Percentiles rank a stretch among this genome's conserved stretches.
These are phyloP conservation scores for Drosophila lacteicornis DNA, from an alignment of 1,140 invertebrate species.

Conservation along the genomic window DNA sequence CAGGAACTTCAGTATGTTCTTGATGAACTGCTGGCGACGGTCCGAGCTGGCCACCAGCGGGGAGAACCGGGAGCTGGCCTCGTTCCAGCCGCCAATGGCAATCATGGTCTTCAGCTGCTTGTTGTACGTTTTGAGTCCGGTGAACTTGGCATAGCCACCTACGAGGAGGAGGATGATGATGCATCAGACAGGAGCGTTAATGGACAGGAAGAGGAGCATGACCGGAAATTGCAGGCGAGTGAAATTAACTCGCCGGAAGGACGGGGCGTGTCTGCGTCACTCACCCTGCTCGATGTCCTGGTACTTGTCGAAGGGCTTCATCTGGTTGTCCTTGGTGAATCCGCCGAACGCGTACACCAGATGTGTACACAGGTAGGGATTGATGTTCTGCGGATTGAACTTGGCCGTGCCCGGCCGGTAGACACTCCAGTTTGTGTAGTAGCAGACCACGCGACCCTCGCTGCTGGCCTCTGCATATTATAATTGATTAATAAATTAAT, in stretches of 20 bases:
- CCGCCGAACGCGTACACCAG: slow-evolving; percentile 97
- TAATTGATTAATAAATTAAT: not conserved
- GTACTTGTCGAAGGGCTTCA: slow-evolving; percentile 97
- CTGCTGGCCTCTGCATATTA: slow-evolving; percentile 48
- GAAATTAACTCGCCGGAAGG: slow-evolving; percentile 40
- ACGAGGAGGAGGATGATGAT: not conserved
- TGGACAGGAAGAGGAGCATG: slow-evolving; percentile 11
- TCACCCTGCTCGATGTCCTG: slow-evolving; percentile 97
- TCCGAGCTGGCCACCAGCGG: slow-evolving; percentile 92
- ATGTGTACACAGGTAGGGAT: slow-evolving; percentile 97
- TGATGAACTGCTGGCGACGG: slow-evolving; percentile 92
- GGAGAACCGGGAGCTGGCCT: slow-evolving; percentile 95
- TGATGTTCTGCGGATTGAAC: slow-evolving; percentile 97
- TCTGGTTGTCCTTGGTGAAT: slow-evolving; percentile 94
- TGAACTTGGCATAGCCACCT: slow-evolving; percentile 98
- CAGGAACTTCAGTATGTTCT: slow-evolving; percentile 94
- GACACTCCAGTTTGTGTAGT: slow-evolving; percentile 98
- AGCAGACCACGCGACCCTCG: slow-evolving; percentile 93
- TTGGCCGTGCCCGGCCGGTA: slow-evolving; percentile 94
- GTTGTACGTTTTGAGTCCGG: slow-evolving; percentile 96
- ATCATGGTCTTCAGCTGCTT: slow-evolving; percentile 96
- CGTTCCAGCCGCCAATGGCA: slow-evolving; percentile 98
- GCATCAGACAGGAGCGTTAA: not conserved
- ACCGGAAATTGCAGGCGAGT: slow-evolving; percentile 66
- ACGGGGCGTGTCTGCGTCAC: slow-evolving; percentile 55